A percentile compares a stretch with the other conserved stretches of the same genome.
These are phyloP conservation scores for Euschistus heros DNA, from an alignment of 1,140 invertebrate genomes.

Conservation along the genomic window DNA sequence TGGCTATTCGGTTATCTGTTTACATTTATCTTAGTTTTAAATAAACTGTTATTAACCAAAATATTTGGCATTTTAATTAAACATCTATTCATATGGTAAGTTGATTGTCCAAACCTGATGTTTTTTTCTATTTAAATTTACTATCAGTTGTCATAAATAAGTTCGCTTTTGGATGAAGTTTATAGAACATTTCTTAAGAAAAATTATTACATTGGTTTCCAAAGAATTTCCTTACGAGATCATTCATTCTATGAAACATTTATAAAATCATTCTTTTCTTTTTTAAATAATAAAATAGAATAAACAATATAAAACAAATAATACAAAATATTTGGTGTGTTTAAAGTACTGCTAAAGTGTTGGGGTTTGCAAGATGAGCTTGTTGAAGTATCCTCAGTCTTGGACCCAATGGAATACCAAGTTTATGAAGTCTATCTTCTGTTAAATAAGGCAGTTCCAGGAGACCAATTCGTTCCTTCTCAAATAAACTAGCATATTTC, in stretches of 20 bases:
- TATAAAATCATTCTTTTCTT: not conserved
- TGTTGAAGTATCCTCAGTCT: conserved; percentile 80
- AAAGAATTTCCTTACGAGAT: not conserved
- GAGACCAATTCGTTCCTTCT: conserved; percentile 81
- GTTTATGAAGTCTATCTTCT: conserved; percentile 76
- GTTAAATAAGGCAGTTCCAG: conserved; percentile 84
- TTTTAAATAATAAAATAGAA: not conserved
- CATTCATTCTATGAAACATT: not conserved
- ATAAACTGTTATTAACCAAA: too few species aligned
- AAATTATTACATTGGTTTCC: too few species aligned
- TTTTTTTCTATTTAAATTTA: too few species aligned
- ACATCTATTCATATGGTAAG: too few species aligned
- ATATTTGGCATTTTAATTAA: too few species aligned
- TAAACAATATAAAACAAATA: not conserved
- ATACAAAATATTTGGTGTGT: conserved; percentile 5
- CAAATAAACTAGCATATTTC: conserved; percentile 80
- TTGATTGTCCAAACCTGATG: too few species aligned
- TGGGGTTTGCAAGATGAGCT: conserved; percentile 46
- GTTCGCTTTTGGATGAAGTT: too few species aligned
- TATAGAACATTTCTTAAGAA: too few species aligned
- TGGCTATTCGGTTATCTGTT: too few species aligned
- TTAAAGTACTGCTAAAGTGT: conserved; percentile 27
- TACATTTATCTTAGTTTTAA: too few species aligned
- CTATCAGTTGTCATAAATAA: too few species aligned
- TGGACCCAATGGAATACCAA: conserved; percentile 82